These are phyloP conservation scores for Leucophenga varia DNA, from an alignment of 1,140 invertebrate species.

Conservation along the genomic window DNA sequence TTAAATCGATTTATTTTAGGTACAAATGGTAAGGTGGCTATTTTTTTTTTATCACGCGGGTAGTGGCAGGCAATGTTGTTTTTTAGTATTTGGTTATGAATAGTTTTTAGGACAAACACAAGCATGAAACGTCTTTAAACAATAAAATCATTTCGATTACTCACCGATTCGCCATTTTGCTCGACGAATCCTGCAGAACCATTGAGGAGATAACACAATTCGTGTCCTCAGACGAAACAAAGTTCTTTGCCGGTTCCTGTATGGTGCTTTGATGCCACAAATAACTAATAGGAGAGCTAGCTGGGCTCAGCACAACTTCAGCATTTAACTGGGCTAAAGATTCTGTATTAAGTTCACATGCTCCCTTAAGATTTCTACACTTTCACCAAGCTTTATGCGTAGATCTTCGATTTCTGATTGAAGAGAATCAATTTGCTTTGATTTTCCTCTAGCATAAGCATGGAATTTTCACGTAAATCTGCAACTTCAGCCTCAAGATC, in stretches of 20 bases:
- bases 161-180: constrained; percentile 42
- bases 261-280: constrained; percentile 58
- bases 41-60: no score
- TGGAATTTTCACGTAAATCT: constrained; percentile 53
- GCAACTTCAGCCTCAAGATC: constrained; percentile 73
- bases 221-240: constrained; percentile 13
- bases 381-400: constrained; percentile 43
- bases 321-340: constrained; percentile 24
- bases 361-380: constrained; percentile 49
- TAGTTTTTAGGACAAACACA: background rate
- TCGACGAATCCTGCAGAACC: constrained; percentile 21
- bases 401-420: constrained; percentile 58
- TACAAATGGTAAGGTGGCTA: no score
- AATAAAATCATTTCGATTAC: constrained; percentile 21
- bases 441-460: constrained; percentile 55
- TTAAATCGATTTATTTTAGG: no score
- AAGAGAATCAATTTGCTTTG: constrained; percentile 62
- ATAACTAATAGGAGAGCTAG: constrained; percentile 58
- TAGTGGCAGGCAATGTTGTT: no score
- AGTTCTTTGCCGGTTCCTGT: constrained; percentile 48
- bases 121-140: no score
- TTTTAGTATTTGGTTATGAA: no score
- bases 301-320: constrained; percentile 36
- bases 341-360: constrained; percentile 38
- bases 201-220: constrained; percentile 23